Base-by-base conservation (phyloP, 2,797 vertebrate species). In the Channa striata region DNA sequence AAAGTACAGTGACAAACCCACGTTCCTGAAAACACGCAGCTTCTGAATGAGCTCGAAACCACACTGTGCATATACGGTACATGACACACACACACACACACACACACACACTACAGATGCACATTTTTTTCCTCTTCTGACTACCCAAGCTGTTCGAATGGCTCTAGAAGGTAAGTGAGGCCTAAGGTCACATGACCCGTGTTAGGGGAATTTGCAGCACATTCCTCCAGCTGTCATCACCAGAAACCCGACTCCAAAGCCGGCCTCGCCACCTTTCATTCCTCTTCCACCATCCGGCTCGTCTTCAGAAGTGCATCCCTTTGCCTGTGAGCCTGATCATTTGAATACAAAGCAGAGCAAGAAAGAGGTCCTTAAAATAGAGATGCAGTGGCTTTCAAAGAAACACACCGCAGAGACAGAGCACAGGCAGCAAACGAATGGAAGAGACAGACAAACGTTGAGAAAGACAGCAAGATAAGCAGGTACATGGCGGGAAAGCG, bases 211-310 rank as follows among this genome's bases (percentile, higher is more conserved):
- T 90, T 82, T 84, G 78, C 53, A 43, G 68, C n/a, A 73, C 84
- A 82, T 89, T 89, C 86, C 77, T 84, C 84, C 91, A 91, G 84
- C 90, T 93, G 91, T 93, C 90, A 82, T 82, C 87, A 65, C 74
- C 82, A 82, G 91, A 91, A 93, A 93, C 71, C 80, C n/a, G 82
- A 94, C 68, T 76, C 84, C 71, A 46, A 65, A 64, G 57, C 59
- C 71, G 20, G 50, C 2, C 59, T 68, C 25, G 49, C 74, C 81
- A 78, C 57, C 72, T 72, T 60, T 59, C 59, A 43, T 30, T 51
- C 48, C 37, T 74, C 63, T 58, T 43, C 58, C 57, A 44, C 58
- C 62, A 39, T 54, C 73, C 61, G 40, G 46, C 66, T 75, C 47
- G 8, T 82, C 77, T 39, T 59, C 25, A 46, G 46, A 77, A 62